Evolutionary conservation across 2,113 vertebrate genomes (phyloP).

Genomic region (Dicrurus megarhynchus): DNA sequence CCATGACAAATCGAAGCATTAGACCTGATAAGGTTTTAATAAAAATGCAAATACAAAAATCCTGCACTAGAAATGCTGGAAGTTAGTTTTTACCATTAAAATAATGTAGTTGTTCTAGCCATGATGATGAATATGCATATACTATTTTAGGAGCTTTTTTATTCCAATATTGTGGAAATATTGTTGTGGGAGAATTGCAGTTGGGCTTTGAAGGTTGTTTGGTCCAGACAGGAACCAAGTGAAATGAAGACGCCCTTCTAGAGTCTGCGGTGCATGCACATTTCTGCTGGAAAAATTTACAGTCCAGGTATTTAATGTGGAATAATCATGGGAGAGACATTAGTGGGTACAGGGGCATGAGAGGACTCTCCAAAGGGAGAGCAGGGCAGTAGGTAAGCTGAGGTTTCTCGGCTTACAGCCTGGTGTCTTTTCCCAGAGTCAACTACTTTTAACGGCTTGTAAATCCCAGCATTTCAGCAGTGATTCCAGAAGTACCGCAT

Average conservation of each 20-base stretch:
- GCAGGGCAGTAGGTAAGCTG: not conserved
- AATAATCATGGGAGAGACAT: not conserved
- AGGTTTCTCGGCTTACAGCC: not conserved
- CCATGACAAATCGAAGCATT: constrained; percentile 55
- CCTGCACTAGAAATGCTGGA: not conserved
- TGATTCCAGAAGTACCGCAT: fast-evolving
- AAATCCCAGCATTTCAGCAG: not conserved
- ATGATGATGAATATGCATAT: not conserved
- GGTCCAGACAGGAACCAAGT: no score
- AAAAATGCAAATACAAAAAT: constrained; percentile 68
- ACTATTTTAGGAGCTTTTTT: not conserved
- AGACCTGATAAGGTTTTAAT: constrained; percentile 67
- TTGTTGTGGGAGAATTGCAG: not conserved
- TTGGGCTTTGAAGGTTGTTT: not conserved
- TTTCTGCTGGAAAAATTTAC: not conserved
- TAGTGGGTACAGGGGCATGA: not conserved
- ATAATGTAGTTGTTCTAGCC: not conserved
- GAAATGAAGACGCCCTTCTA: fast-evolving
- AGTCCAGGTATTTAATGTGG: not conserved
- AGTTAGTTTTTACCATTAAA: not conserved
- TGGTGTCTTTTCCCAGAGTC: not conserved
- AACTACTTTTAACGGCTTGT: not conserved
- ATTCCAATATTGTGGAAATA: not conserved
- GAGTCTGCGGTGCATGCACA: not conserved
- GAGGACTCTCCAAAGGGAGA: not conserved